Conservation (phyloP, 2,113 vertebrate genomes). For the Ciconia stormi region DNA sequence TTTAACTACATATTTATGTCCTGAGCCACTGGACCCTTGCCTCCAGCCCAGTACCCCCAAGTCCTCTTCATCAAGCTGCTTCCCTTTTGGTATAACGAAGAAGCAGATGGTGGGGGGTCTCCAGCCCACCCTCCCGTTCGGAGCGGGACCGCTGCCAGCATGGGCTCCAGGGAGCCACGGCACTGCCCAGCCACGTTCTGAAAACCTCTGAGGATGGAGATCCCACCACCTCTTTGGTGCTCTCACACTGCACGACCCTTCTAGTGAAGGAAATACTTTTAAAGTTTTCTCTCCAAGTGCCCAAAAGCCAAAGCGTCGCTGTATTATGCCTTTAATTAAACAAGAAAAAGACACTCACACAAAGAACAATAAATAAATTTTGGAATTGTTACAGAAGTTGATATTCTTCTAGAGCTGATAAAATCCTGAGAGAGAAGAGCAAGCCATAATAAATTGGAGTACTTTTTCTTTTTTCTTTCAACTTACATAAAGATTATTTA, state of each 20-base stretch:
- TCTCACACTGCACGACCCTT: not conserved
- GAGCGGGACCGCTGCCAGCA: fast-evolving
- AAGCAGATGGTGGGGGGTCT: not conserved
- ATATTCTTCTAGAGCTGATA: not conserved
- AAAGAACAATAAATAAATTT: not conserved
- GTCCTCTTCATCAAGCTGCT: not conserved
- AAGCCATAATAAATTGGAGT: not conserved
- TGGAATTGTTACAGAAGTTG: not conserved
- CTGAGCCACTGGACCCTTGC: not conserved
- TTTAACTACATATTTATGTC: not conserved
- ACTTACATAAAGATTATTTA: not conserved
- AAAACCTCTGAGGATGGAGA: not conserved
- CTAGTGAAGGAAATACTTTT: not conserved
- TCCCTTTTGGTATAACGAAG: not conserved
- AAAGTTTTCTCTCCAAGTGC: not conserved
- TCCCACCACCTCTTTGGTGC: not conserved
- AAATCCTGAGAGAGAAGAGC: not conserved
- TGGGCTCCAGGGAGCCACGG: not conserved
- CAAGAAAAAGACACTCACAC: not conserved
- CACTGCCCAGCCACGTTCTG: not conserved
- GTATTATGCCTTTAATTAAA: not conserved
- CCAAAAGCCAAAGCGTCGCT: not conserved
- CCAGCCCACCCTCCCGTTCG: not conserved
- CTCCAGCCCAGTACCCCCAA: not conserved
- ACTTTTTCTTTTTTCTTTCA: not conserved